Base-by-base conservation (phyloP, 2,113 vertebrate genomes). In the Heterotis niloticus region DNA sequence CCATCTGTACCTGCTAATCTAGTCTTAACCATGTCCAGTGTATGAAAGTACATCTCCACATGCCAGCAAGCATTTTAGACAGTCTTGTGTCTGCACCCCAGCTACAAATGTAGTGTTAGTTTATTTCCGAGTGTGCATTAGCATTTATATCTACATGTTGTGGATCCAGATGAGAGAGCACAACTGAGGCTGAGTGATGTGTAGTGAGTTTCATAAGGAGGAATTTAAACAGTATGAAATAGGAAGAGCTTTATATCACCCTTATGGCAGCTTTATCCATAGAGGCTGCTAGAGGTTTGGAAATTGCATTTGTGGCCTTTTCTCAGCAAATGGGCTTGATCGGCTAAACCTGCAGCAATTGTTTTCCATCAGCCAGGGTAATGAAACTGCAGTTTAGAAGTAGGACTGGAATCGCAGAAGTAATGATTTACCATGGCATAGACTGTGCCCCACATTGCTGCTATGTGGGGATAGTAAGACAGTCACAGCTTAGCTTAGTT, bases 301-400 rank as follows among this genome's bases (percentile, higher is more conserved):
- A 79, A 84, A 88, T 85, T 79, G 79, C 62, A 81, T 20, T 81
- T 81, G 72, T 0, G 51, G 82, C 24, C 72, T 76, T 69, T 78
- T 26, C 0, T 75, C 71, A 44, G 77, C 67, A 51, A 76, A 79
- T 77, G 51, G 65, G 79, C 59, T 83, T 83, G 84, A 87, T 84
- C 77, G 65, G 69, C 69, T 81, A 57, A 83, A 75, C 81, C 78
- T 80, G 51, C 44, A 64, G 74, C 80, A 78, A 24, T 66, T 60
- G 65, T 72, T 85, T 76, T 54, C 23, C 29, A 65, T 56, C 64
- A 66, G 56, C 18, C 78, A 56, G 56, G 52, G 78, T 76, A 78
- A 80, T 65, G 20, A 79, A 78, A 80, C 62, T 65, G 66, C 65
- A 78, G 75, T 75, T 80, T 75, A n/a, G 56, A 65, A 79, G 44